A percentile compares a stretch with the other conserved stretches of the same genome.
These are phyloP conservation scores for Melanchra persicariae DNA, from an alignment of 2,888 invertebrate genomes.

Conservation along the genomic window DNA sequence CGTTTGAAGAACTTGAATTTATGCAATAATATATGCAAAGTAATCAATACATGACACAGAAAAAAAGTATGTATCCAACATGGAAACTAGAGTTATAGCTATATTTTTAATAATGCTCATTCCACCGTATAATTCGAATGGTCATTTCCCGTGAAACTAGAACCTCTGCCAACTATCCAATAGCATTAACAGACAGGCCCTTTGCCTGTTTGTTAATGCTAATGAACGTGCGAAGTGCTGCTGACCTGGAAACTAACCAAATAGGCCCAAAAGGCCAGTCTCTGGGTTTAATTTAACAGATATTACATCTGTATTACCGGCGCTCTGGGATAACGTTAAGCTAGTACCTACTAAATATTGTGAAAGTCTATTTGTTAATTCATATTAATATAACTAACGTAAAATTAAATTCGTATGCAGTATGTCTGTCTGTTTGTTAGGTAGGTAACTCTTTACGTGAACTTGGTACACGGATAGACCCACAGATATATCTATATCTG, in stretches of 20 bases:
- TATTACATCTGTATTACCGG: not conserved
- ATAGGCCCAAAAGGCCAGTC: constrained; percentile 2
- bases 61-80: too few species aligned
- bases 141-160: constrained; percentile 33
- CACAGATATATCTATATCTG: too few species aligned
- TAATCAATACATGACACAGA: too few species aligned
- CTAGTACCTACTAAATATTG: not conserved
- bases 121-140: not conserved
- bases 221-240: constrained; percentile 28
- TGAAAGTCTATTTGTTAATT: not conserved
- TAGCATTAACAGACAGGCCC: too few species aligned
- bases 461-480: too few species aligned
- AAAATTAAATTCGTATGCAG: too few species aligned
- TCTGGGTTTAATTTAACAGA: constrained; percentile 12
- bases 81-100: not conserved
- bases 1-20: too few species aligned
- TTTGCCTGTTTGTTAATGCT: constrained; percentile 44
- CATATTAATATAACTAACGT: too few species aligned
- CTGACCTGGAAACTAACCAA: constrained; percentile 37
- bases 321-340: not conserved
- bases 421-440: too few species aligned
- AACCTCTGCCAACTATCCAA: constrained; percentile 31
- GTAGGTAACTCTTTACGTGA: too few species aligned
- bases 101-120: constrained; percentile 7
- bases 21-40: too few species aligned